Percentiles rank a stretch among this genome's conserved stretches.
phyloP scores from a whole-genome alignment of 1,140 invertebrate genomes.

The Cyrtorhinus lividipennis region DNA sequence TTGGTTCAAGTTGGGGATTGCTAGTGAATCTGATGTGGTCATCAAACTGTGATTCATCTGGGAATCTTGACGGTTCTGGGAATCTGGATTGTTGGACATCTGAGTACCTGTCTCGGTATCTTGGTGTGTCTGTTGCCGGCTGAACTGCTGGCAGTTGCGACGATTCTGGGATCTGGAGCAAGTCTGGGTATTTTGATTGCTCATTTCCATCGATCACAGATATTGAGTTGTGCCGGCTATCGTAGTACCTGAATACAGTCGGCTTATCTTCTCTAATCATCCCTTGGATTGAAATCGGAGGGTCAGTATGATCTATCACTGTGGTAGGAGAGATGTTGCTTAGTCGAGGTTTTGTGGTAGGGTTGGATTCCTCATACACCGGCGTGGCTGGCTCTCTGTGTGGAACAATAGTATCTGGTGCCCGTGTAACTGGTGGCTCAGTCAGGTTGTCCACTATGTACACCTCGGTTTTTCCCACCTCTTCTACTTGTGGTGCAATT shows the following conservation, averaged over 20 bases:
- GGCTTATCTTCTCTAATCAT: constrained; percentile 5
- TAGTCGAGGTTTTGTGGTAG: no score
- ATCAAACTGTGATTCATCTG: neutral
- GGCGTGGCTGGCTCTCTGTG: no score
- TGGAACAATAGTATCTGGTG: no score
- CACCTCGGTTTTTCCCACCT: neutral
- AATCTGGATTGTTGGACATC: neutral
- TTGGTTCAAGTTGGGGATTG: neutral
- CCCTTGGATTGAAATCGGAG: no score
- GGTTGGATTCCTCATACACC: neutral
- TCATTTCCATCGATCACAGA: neutral
- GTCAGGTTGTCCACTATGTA: neutral
- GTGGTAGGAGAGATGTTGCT: no score
- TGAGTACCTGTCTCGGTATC: neutral
- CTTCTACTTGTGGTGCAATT: neutral
- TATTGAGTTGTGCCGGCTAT: neutral
- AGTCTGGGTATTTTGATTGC: neutral
- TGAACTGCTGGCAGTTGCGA: neutral
- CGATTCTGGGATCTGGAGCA: neutral
- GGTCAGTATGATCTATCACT: no score
- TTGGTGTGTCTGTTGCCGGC: neutral
- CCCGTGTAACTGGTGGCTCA: neutral
- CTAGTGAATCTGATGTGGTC: neutral
- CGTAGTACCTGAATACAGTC: neutral
- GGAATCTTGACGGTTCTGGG: no score